phyloP scores from a whole-genome alignment of 2,113 vertebrate species.

The Coryphaenoides rupestris region DNA sequence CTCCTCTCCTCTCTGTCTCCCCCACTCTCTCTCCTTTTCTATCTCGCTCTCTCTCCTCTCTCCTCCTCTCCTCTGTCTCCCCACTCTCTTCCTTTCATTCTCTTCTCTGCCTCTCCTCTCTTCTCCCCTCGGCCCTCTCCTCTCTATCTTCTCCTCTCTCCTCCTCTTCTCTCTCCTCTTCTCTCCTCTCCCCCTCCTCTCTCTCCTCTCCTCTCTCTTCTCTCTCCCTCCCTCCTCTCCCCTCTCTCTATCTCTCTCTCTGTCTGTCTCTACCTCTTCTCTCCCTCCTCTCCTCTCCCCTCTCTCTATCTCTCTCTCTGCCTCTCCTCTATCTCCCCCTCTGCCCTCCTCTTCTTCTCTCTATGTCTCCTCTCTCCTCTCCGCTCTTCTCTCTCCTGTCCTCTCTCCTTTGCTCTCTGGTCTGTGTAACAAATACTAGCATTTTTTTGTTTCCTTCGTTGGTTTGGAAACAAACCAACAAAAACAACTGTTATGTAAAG shows the following conservation, averaged over 20 bases:
- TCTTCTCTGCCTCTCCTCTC: not conserved
- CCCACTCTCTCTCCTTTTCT: too few relatives aligned
- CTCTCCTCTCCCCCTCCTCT: too few relatives aligned
- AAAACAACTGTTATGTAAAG: too few relatives aligned
- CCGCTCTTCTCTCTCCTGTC: too few relatives aligned
- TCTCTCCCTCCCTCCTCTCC: constrained; percentile 42
- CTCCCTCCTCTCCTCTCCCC: too few relatives aligned
- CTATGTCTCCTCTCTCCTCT: constrained; percentile 26
- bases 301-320: not conserved
- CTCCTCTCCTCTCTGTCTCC: too few relatives aligned
- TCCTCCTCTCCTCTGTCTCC: constrained; percentile 33
- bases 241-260: constrained; percentile 36
- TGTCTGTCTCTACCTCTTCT: constrained; percentile 31
- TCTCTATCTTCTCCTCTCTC: too few relatives aligned
- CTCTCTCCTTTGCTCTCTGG: not conserved
- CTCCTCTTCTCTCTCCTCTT: constrained; percentile 33
- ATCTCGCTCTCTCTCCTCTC: not conserved
- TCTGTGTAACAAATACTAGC: constrained; percentile 42
- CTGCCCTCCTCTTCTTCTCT: constrained; percentile 38
- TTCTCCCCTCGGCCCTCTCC: too few relatives aligned
- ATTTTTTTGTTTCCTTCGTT: constrained; percentile 46
- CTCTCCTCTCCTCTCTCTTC: constrained; percentile 20
- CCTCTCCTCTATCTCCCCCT: too few relatives aligned
- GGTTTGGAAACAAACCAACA: too few relatives aligned
- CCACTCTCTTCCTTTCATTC: too few relatives aligned